A percentile compares a stretch with the other conserved stretches of the same genome.
Conservation (phyloP, 2,888 invertebrate genomes). For the Aleiodes alternator region DNA sequence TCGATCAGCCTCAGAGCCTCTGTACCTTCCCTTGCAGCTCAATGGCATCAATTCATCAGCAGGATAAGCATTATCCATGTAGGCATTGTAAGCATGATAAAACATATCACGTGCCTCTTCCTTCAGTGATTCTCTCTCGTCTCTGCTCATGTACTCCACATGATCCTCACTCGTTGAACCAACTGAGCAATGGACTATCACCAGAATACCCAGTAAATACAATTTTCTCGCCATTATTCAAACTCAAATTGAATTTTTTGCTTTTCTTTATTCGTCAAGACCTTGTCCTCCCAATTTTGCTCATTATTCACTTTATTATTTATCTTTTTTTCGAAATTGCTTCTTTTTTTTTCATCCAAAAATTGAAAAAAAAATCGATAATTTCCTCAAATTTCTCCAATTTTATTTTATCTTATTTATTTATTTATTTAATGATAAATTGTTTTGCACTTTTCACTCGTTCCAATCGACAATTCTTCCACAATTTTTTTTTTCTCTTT, state of each 20-base stretch:
- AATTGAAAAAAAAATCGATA: neutral
- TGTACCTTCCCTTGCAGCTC: slow-evolving; percentile 93
- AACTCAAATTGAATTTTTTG: slow-evolving; percentile 5
- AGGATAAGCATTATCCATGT: slow-evolving; percentile 98
- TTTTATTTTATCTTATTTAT: too few relatives aligned
- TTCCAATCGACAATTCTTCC: too few relatives aligned
- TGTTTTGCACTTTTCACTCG: too few relatives aligned
- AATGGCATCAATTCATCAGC: slow-evolving; percentile 99
- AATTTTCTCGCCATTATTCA: slow-evolving; percentile 63
- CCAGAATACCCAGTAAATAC: slow-evolving; percentile 63
- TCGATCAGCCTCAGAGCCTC: slow-evolving; percentile 91
- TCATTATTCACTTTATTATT: slow-evolving; percentile 58
- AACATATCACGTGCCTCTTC: slow-evolving; percentile 97
- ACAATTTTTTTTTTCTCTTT: too few relatives aligned
- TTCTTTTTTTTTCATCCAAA: neutral
- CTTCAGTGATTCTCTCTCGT: slow-evolving; percentile 82
- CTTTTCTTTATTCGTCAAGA: slow-evolving; percentile 68
- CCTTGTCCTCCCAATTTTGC: slow-evolving; percentile 52
- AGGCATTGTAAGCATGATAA: slow-evolving; percentile 95
- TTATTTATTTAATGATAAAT: too few relatives aligned
- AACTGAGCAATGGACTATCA: slow-evolving; percentile 60
- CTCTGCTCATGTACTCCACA: slow-evolving; percentile 79
- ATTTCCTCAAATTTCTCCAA: too few relatives aligned
- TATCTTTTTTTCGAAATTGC: neutral
- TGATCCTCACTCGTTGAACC: slow-evolving; percentile 58